Evolutionary conservation across 2,888 invertebrate species (phyloP), one percentile per base, ranked within the genome.

Genomic region (Napeogenes sylphis): DNA sequence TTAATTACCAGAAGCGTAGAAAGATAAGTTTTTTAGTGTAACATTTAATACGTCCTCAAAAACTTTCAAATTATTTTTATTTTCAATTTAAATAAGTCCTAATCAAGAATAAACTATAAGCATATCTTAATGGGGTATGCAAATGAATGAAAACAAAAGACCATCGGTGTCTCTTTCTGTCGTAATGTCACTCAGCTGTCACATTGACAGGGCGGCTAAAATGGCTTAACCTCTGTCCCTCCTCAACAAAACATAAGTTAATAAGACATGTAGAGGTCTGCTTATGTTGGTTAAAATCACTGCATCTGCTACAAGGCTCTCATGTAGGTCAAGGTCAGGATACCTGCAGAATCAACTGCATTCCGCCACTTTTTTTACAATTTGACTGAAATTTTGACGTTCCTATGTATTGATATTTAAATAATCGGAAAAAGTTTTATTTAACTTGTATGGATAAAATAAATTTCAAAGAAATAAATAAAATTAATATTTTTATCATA

Each of bases 181-280:
- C 58, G n/a, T 38, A 55, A 51, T 66, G 66, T 62, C 62, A 59
- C 21, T 47, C 6, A 57, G 74, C 74, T 81, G 82, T 82, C 82
- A 82, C 69, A 71, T 64, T 80, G 79, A 81, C 80, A 81, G 77
- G 73, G 64, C 71, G 73, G 72, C 65, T 64, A 65, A 53, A 56
- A 32, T 56, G 53, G 51, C 8, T 47, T 47, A 47, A 47, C 4
- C 21, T 47, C 47, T 2, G 13, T 8, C 30, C 4, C 10, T 10
- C 4, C 10, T 10, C 30, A 51, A 3, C 10, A n/a, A 30, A 3
- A 30, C 30, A 30, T 10, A 10, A 12, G 10, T 12, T 30, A 30
- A 51, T 30, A 30, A 30, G 30, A 30, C 30, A 30, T 51, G 51
- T 51, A 30, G 32, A 51, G 65, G 60, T 61, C 67, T 63, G 61